phyloP scores from a whole-genome alignment of 2,797 vertebrate genomes.

The Chanos chanos region DNA sequence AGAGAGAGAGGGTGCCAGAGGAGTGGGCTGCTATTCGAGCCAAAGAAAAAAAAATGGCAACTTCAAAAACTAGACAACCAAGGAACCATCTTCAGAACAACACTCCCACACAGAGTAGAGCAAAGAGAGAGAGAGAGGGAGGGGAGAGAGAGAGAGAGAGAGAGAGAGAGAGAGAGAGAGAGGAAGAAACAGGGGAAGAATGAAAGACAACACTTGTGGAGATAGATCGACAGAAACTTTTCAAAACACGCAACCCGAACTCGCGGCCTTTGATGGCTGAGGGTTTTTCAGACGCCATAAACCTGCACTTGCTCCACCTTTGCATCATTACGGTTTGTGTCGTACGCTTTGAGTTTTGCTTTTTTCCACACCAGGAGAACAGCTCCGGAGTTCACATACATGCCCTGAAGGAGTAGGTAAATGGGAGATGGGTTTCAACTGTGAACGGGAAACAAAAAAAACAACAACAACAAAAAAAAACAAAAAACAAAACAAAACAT shows the following conservation, averaged over 20 bases:
- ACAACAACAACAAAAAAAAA: too few species aligned
- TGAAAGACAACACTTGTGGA: conserved; percentile 60
- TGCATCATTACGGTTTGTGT: conserved; percentile 68
- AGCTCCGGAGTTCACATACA: conserved; percentile 62
- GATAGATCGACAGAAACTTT: conserved; percentile 59
- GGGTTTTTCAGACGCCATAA: conserved; percentile 62
- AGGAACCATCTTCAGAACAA: conserved; percentile 65
- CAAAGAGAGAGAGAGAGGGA: conserved; percentile 29
- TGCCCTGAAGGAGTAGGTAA: conserved; percentile 72
- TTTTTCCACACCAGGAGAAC: conserved; percentile 64
- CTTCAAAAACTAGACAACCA: conserved; percentile 56
- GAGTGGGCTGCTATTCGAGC: conserved; percentile 52
- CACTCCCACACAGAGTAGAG: conserved; percentile 55
- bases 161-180: conserved; percentile 41
- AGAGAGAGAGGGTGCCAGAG: conserved; percentile 59
- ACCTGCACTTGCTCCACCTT: conserved; percentile 49
- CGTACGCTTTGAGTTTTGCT: conserved; percentile 62
- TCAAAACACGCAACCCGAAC: conserved; percentile 47
- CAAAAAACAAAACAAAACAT: conserved; percentile 32
- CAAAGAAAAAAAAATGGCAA: conserved; percentile 50
- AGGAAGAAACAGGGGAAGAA: conserved; percentile 50
- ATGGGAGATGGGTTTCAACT: conserved; percentile 72
- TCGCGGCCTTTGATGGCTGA: conserved; percentile 66
- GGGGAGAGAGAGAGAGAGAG: conserved; percentile 22
- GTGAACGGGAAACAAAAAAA: conserved; percentile 35